Percentiles rank a stretch among this genome's conserved stretches.
These are phyloP conservation scores for Invenusta paracnida DNA, from an alignment of 2,888 invertebrate genomes.

Conservation along the genomic window DNA sequence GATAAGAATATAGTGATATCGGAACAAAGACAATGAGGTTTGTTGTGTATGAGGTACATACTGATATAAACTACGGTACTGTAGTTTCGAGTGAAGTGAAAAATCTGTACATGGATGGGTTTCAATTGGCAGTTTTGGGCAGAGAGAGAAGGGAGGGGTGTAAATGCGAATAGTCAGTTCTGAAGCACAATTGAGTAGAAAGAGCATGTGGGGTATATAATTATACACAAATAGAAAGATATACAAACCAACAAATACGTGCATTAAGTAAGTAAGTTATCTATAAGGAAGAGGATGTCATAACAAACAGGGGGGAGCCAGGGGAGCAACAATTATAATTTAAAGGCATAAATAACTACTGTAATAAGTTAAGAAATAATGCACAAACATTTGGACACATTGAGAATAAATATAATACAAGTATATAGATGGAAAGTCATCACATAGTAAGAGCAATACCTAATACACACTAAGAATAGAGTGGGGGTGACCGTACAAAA, in stretches of 20 bases:
- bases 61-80: too few relatives aligned
- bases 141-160: not conserved
- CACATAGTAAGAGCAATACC: too few relatives aligned
- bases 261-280: not conserved
- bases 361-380: too few relatives aligned
- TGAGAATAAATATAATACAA: too few relatives aligned
- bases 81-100: too few relatives aligned
- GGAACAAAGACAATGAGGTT: not conserved
- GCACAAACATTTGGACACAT: too few relatives aligned
- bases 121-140: not conserved
- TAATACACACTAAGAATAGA: too few relatives aligned
- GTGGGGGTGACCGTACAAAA: too few relatives aligned
- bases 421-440: too few relatives aligned
- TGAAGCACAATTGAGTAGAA: not conserved
- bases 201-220: not conserved
- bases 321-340: not conserved
- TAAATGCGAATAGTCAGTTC: constrained; percentile 1
- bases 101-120: constrained; percentile 23
- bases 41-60: not conserved
- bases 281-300: not conserved
- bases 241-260: too few relatives aligned
- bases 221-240: not conserved
- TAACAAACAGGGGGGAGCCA: not conserved
- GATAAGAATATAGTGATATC: not conserved
- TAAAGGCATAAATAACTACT: not conserved